Base-by-base conservation (phyloP, 2,113 vertebrate genomes). In the Tetrao urogallus region DNA sequence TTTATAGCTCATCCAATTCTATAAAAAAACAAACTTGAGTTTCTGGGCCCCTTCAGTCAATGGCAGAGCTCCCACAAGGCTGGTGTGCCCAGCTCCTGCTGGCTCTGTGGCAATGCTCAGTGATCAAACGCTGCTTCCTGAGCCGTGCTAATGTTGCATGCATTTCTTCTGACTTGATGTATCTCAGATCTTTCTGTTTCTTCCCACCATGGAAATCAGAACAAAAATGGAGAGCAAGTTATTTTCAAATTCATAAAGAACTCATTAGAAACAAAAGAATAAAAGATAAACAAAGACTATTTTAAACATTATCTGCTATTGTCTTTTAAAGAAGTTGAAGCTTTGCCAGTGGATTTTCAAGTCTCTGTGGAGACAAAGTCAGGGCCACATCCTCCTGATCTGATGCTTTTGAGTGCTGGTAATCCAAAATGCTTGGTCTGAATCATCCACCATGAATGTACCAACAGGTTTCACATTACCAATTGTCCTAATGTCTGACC, bases 321-420 rank as follows among this genome's bases (percentile, higher is more conserved):
- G 88, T 86, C 72, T 95, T 84, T 92, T 78, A 64, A 78, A 91
- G 82, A 94, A 56, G 24, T 73, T 85, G 65, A 76, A 88, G 28
- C 32, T 93, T 94, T 90, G 88, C 70, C 80, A 86, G 45, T 78
- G 48, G 58, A 93, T 95, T 95, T 94, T 92, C 76, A 93, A 86
- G 65, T 86, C 70, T 85, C 79, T 88, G 40, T 1, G 24, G 88
- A 88, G 36, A 80, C 0, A 1, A 63, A 73, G 58, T 70, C 75
- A 80, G 65, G 57, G 61, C 82, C 65, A 86, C 65, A 80, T 86
- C 72, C 36, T 86, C 65, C 75, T 72, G 69, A 72, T 57, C 65
- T 13, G 47, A 74, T 9, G 8, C 36, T n/a, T 67, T 52, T 0
- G 0, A 94, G 27, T 89, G 79, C 38, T 91, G 56, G 52, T 60